Evolutionary conservation across 1,140 invertebrate genomes (phyloP), one percentile per base, ranked within the genome.

Genomic region (Aphis craccivora): DNA sequence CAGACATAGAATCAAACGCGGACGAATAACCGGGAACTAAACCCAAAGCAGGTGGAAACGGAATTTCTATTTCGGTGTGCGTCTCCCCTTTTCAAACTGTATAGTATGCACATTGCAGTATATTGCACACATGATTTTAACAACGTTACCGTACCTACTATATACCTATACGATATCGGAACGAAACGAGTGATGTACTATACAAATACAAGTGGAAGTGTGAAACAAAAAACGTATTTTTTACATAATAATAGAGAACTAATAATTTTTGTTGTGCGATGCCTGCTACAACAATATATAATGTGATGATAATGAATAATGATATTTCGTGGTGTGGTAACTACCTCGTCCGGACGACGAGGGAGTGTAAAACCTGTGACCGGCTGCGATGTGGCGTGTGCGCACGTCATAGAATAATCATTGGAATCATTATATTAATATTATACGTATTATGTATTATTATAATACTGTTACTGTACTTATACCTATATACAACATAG

Each of bases 281-380:
- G 55, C 7, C 23, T n/a, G 60, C 60, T 60, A 67, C 2, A n/a
- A 76, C 4, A 76, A n/a, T 76, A n/a, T n/a, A n/a, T n/a, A 76
- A 76, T 67, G 60, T 67, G n/a, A 67, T n/a, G 60, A 67, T 67
- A 67, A n/a, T n/a, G 60, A 30, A 67, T 67, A 67, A n/a, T n/a
- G 60, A 30, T 76, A n/a, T 76, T 76, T 76, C 60, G 60, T 30
- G 30, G 4, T 76, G n/a, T 76, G n/a, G 60, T n/a, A 76, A 76
- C 60, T 14, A 76, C 60, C n/a, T 30, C 14, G 30, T 14, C 30
- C 14, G n/a, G 60, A 76, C 11, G 60, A 67, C 60, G 30, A 35
- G 5, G 25, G 60, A 76, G 60, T 76, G 60, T n/a, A n/a, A 76
- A 76, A 76, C 11, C n/a, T 76, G n/a, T 76, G 60, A 76, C 60